Conservation (phyloP, 2,888 invertebrate genomes). For the Aphrophora alni region DNA sequence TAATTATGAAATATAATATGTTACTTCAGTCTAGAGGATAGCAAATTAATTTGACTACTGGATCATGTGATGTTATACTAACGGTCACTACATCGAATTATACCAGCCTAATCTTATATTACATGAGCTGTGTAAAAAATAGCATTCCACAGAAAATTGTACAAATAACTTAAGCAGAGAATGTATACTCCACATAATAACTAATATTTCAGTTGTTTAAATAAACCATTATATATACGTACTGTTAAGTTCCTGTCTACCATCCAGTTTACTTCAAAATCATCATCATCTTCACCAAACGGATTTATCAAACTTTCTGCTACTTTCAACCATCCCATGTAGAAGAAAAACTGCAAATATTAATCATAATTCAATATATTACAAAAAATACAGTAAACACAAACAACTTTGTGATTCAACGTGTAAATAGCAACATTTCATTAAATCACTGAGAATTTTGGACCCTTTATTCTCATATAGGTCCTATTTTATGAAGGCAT, state of each 20-base stretch:
- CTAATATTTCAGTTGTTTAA: too few species aligned
- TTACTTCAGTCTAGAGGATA: too few species aligned
- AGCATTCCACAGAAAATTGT: too few species aligned
- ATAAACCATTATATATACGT: constrained; percentile 49
- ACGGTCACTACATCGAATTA: too few species aligned
- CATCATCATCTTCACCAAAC: constrained; percentile 91
- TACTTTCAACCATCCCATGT: constrained; percentile 63
- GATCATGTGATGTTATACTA: too few species aligned
- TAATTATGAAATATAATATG: too few species aligned
- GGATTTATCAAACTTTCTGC: constrained; percentile 76
- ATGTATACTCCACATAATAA: too few species aligned
- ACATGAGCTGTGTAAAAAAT: too few species aligned
- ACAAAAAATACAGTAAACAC: neutral
- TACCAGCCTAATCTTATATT: too few species aligned
- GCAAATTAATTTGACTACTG: too few species aligned
- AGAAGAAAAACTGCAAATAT: constrained; percentile 62
- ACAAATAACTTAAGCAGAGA: too few species aligned
- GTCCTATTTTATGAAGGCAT: neutral
- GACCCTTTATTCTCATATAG: neutral
- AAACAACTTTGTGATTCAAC: neutral
- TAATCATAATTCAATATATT: constrained; percentile 45
- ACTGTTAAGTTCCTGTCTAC: constrained; percentile 89
- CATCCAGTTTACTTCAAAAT: constrained; percentile 93
- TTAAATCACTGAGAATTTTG: neutral
- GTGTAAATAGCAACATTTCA: neutral